phyloP scores from a whole-genome alignment of 2,797 vertebrate genomes.

The Antrozous pallidus region DNA sequence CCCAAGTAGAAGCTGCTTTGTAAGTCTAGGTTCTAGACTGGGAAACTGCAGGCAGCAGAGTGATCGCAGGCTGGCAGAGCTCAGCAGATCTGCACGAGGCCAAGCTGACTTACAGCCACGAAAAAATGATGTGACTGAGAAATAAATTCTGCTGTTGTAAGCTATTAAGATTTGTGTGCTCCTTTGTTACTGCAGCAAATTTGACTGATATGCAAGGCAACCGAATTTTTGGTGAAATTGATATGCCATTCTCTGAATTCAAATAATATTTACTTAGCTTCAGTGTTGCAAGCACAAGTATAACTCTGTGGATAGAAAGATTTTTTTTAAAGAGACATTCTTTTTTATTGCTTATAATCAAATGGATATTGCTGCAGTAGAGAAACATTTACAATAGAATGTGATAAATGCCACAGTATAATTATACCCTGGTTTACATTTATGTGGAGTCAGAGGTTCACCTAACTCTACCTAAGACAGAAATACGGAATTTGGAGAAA shows the following conservation, averaged over 20 bases:
- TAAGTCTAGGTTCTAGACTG: background rate
- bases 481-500: background rate
- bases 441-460: background rate
- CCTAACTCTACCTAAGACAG: background rate
- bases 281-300: background rate
- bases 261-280: conserved; percentile 4
- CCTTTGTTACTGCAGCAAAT: background rate
- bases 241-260: background rate
- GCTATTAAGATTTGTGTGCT: background rate
- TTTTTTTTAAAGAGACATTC: background rate
- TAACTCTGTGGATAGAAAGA: background rate
- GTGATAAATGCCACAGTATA: conserved; percentile 22
- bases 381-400: conserved; percentile 22
- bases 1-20: background rate
- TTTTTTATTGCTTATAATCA: conserved; percentile 27
- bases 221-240: background rate
- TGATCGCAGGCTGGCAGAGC: background rate
- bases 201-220: background rate
- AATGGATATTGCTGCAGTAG: background rate
- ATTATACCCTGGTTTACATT: conserved; percentile 6
- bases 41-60: background rate
- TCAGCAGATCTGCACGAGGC: background rate
- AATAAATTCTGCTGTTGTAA: background rate
- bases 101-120: background rate
- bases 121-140: background rate